Evolutionary conservation across 2,113 vertebrate genomes (phyloP).

Genomic region (Bubalus kerabau): DNA sequence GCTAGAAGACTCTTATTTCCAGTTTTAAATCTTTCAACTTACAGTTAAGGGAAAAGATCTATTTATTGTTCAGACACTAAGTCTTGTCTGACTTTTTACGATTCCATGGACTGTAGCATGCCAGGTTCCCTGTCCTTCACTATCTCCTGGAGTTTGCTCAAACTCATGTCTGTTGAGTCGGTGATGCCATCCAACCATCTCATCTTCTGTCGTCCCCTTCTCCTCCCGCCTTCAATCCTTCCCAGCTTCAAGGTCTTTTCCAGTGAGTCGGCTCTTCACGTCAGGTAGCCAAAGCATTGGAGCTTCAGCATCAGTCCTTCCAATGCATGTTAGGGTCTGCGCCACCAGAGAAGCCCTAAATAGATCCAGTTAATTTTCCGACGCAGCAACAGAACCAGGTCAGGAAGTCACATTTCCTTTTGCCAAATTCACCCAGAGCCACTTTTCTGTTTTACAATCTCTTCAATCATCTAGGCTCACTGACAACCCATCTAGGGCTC

Average conservation of each 20-base stretch:
- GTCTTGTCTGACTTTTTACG: not conserved
- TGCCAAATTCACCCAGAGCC: not conserved
- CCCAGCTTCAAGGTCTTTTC: not conserved
- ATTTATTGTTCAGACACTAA: not conserved
- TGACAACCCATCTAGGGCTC: not conserved
- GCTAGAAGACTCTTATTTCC: not conserved
- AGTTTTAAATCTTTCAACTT: not conserved
- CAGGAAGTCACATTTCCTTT: not conserved
- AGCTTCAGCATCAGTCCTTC: not conserved
- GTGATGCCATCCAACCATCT: not conserved
- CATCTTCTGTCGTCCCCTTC: not conserved
- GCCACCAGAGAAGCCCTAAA: not conserved
- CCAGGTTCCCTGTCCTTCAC: not conserved
- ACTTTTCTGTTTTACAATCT: not conserved
- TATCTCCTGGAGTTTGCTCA: not conserved
- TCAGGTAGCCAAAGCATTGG: not conserved
- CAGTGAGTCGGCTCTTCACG: not conserved
- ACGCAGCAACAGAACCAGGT: not conserved
- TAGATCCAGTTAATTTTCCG: not conserved
- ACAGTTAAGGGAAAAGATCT: not conserved
- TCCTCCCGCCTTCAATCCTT: not conserved
- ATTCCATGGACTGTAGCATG: not conserved
- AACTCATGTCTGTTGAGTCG: not conserved
- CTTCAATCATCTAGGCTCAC: accelerated
- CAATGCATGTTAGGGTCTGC: not conserved